These are phyloP conservation scores for Gadopsis marmoratus DNA, from an alignment of 2,797 vertebrate species.

Conservation along the genomic window DNA sequence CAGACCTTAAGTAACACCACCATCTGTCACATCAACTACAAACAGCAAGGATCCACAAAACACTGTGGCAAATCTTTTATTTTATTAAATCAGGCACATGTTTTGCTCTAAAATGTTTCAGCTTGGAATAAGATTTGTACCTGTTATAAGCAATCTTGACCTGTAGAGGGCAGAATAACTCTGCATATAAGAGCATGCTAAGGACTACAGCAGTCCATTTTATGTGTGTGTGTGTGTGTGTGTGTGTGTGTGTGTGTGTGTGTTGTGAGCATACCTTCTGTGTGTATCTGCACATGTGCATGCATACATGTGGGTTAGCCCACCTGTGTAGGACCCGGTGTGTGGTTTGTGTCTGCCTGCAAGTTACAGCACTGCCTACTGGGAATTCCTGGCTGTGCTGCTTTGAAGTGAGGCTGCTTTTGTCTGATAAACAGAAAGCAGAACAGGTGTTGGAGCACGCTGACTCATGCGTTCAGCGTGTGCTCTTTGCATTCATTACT, in stretches of 20 bases:
- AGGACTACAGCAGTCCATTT: background rate
- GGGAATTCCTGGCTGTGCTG: slow-evolving; percentile 51
- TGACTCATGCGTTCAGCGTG: slow-evolving; percentile 73
- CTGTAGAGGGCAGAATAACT: slow-evolving; percentile 74
- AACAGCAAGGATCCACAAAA: slow-evolving; percentile 25
- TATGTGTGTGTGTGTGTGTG: slow-evolving; percentile 18
- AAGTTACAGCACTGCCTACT: slow-evolving; percentile 49
- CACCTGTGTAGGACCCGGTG: slow-evolving; percentile 23
- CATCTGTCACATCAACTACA: slow-evolving; percentile 4
- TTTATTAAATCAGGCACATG: slow-evolving; percentile 2
- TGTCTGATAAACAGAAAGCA: slow-evolving; percentile 52
- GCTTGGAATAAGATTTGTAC: background rate
- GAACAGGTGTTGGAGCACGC: slow-evolving; percentile 65
- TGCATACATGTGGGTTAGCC: slow-evolving; percentile 23
- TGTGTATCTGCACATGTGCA: slow-evolving; percentile 11
- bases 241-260: slow-evolving; percentile 20
- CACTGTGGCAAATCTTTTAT: slow-evolving; percentile 16
- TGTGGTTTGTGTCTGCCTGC: slow-evolving; percentile 49
- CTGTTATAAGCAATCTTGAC: slow-evolving; percentile 27
- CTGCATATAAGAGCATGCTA: slow-evolving; percentile 13
- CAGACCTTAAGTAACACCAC: background rate
- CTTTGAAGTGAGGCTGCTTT: slow-evolving; percentile 59
- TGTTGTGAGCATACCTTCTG: background rate
- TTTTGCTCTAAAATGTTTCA: slow-evolving; percentile 6
- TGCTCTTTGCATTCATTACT: slow-evolving; percentile 59